Base-by-base conservation (phyloP, 1,140 invertebrate species). In the Euschistus heros region DNA sequence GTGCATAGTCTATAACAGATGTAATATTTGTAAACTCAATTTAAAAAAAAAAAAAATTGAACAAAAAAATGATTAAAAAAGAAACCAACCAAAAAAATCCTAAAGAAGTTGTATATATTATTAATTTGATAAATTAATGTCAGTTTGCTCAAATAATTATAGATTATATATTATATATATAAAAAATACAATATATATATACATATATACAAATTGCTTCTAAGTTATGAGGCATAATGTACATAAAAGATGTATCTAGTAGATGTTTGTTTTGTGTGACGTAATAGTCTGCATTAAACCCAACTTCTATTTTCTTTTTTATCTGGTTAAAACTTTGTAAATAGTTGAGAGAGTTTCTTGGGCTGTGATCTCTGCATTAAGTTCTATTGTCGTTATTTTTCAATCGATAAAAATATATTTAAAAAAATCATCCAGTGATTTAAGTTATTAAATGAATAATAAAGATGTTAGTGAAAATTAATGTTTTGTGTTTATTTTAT, bases 291-390 rank as follows among this genome's bases (percentile, higher is more conserved):
- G 52, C 66, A 68, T 61, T 69, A 46, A 65, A 68, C 64, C 68
- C 69, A 68, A 70, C 65, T 68, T 69, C 30, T 67, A 66, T 67
- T 68, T 68, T 69, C 63, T 69, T 69, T 69, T 70, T 70, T 69
- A 68, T 69, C 68, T 69, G 57, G 65, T 70, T 69, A 67, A 50
- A 65, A 70, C 68, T 70, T 69, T 71, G 70, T 71, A 71, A 69
- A 71, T 71, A 71, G 66, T 71, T 71, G 68, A 70, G 68, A 69
- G 67, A 70, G 68, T 70, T 71, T 71, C 68, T 68, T 69, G 68
- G 70, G 70, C 70, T 71, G 70, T 71, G 70, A 71, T 71, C 70
- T 71, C 70, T 71, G 70, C 70, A 71, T 71, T 71, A 71, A 69
- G 70, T 71, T 71, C 66, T 70, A 70, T 69, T 69, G 68, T 70